Evolutionary conservation across 2,113 vertebrate species (phyloP), one percentile per base, ranked within the genome.

Genomic region (cat (Felis catus)): DNA sequence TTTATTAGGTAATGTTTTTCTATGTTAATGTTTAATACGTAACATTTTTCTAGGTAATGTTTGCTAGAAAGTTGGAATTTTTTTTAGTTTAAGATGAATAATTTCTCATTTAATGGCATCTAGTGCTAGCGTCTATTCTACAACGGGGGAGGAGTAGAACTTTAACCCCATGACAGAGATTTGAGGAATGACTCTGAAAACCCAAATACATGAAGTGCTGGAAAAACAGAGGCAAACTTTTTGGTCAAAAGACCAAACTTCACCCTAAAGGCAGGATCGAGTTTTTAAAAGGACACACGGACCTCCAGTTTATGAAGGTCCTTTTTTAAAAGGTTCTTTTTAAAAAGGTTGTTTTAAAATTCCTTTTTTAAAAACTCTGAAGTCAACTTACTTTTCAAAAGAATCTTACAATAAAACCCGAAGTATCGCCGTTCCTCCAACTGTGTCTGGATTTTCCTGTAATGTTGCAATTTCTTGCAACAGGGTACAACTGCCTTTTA

Each of bases 351-450:
- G 58, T 61, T 61, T 61, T 61, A 61, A 61, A 23, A 61, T 61
- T 23, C 58, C 21, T 61, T 61, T 23, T 23, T 61, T 23, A 61
- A 61, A 61, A 23, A 61, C 58, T 23, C 5, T 61, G 39, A 84
- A 61, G 63, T 19, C 18, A 86, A 41, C 11, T 96, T 94, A 61
- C 7, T 94, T 78, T 95, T 92, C 48, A 73, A 93, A 96, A 93
- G 25, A 55, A 29, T 94, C 74, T 80, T 58, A 73, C 21, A 71
- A 81, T 53, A 93, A 91, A 95, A 82, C 53, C 27, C 9, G 48
- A 45, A 79, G 31, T 55, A 65, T 83, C 12, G 25, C 58, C 78
- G 29, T 92, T 95, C 29, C 58, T 95, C 16, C 31, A 31, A 41
- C 14, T 80, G 36, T 94, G 48, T 78, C 92, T 94, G 29, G 10